Percentiles rank a stretch among this genome's conserved stretches.
Conservation (phyloP, 2,113 vertebrate species). For the Pelusios castaneus region DNA sequence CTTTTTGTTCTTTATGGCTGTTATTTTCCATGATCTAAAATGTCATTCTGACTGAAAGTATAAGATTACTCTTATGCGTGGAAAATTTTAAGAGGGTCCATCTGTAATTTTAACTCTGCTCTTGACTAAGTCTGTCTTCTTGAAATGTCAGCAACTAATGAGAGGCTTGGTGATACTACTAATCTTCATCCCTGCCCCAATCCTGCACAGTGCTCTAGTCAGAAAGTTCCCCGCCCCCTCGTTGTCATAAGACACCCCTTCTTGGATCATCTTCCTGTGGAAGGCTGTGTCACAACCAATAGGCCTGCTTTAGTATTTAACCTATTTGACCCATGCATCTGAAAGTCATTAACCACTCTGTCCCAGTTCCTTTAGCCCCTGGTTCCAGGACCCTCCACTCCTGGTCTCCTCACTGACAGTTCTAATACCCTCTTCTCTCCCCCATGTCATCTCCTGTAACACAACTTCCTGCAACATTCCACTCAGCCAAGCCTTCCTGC, state of each 20-base stretch:
- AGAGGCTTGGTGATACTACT: neutral
- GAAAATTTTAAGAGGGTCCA: neutral
- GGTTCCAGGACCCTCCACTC: neutral
- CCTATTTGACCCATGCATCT: neutral
- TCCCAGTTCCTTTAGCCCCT: neutral
- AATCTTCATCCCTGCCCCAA: neutral
- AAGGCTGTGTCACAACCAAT: neutral
- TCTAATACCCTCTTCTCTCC: neutral
- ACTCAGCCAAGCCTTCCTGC: neutral
- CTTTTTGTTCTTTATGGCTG: neutral
- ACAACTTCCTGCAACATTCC: neutral
- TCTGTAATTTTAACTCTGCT: neutral
- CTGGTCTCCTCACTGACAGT: neutral
- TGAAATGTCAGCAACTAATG: neutral
- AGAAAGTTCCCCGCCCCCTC: neutral
- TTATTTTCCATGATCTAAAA: neutral
- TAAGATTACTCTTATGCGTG: neutral
- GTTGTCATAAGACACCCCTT: neutral
- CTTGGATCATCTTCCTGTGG: neutral
- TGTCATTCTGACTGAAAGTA: neutral
- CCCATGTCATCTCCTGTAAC: neutral
- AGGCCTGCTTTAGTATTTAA: neutral
- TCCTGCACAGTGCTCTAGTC: neutral
- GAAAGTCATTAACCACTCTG: neutral
- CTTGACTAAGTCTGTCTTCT: neutral